Evolutionary conservation across 1,140 invertebrate species (phyloP).

Genomic region (Leguminivora glycinivorella): DNA sequence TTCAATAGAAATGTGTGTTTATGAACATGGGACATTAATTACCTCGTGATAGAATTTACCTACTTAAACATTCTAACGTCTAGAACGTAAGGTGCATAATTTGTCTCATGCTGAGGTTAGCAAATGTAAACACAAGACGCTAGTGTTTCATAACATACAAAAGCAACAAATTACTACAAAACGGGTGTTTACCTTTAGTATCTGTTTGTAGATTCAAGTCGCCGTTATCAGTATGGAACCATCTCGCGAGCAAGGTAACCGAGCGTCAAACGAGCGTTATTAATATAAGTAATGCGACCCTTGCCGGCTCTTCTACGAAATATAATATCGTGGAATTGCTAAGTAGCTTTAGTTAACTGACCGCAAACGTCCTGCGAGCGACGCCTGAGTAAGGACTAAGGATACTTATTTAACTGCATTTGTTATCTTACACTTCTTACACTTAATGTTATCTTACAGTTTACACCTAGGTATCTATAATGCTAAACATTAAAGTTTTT

Average conservation of each 20-base stretch:
- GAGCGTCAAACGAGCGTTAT: slow-evolving; percentile 35
- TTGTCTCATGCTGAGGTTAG: not conserved
- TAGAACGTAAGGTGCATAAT: not conserved
- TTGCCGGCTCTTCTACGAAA: slow-evolving; percentile 39
- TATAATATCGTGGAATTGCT: slow-evolving; percentile 29
- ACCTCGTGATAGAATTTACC: not conserved
- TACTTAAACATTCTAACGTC: not conserved
- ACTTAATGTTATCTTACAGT: not conserved
- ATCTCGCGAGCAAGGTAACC: slow-evolving; percentile 23
- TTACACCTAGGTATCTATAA: not conserved
- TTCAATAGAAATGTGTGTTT: too few relatives aligned
- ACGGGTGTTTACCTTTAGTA: slow-evolving; percentile 22
- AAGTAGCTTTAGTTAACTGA: slow-evolving; percentile 31
- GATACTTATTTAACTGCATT: not conserved
- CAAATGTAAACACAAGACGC: not conserved
- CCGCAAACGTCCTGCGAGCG: slow-evolving; percentile 26
- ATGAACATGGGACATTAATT: too few relatives aligned
- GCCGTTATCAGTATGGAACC: slow-evolving; percentile 13
- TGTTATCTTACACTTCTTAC: too few relatives aligned
- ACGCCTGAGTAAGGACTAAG: not conserved
- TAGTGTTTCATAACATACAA: not conserved
- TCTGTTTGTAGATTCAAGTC: slow-evolving; percentile 21
- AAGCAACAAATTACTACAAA: slow-evolving; percentile 6
- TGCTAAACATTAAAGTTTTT: not conserved
- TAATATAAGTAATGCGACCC: slow-evolving; percentile 42